Conservation (phyloP, 1,140 invertebrate species). For the Apis florea region DNA sequence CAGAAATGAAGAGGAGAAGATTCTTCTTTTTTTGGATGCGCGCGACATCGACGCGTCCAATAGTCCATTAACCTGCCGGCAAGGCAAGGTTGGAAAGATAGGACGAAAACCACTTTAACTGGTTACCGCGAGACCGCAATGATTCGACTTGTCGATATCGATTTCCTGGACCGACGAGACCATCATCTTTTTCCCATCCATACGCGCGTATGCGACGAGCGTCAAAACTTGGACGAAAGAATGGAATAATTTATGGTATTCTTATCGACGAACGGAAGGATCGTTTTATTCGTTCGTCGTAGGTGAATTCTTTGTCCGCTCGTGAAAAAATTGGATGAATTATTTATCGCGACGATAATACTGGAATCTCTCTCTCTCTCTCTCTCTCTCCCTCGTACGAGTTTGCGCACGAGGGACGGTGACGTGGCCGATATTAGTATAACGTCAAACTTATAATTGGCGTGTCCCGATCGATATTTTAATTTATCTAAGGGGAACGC, state of each 20-base stretch:
- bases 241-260: too few species aligned
- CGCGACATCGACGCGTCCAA: constrained; percentile 70
- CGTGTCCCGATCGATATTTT: constrained; percentile 78
- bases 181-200: constrained; percentile 5
- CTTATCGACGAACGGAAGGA: too few species aligned
- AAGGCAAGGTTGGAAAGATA: constrained; percentile 42
- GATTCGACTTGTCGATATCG: constrained; percentile 30
- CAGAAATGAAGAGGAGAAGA: background rate
- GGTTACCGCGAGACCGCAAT: constrained; percentile 38
- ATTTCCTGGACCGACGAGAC: constrained; percentile 3
- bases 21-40: constrained; percentile 53
- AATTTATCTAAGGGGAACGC: constrained; percentile 77
- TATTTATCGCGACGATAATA: constrained; percentile 52
- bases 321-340: constrained; percentile 18
- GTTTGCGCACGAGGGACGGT: constrained; percentile 44
- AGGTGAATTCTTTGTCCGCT: too few species aligned
- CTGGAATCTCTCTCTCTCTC: constrained; percentile 36
- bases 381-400: constrained; percentile 24
- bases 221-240: constrained; percentile 5
- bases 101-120: constrained; percentile 56
- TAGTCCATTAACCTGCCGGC: constrained; percentile 68
- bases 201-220: background rate
- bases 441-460: constrained; percentile 78
- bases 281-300: too few species aligned
- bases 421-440: constrained; percentile 73